Evolutionary conservation across 2,113 vertebrate species (phyloP), one percentile per base, ranked within the genome.

Genomic region (Ranitomeya imitator): DNA sequence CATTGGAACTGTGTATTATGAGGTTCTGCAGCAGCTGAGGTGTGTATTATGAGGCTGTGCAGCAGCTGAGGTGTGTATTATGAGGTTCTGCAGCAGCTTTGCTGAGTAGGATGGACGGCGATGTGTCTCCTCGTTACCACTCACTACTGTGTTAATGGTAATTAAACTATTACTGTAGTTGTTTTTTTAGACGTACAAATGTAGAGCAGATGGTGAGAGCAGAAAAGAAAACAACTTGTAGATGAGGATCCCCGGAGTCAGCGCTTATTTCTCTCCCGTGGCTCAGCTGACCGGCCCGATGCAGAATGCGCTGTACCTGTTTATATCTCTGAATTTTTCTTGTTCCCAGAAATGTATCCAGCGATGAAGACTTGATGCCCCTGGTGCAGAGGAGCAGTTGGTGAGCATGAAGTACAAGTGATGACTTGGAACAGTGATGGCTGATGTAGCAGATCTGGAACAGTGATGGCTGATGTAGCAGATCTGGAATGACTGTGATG

Each of bases 111-210:
- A 89, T 89, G 73, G 82, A 79, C 85, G 73, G 13, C 55, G 4
- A 3, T 21, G 37, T 55, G 55, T 45, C 7, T 61, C 89, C 61
- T n/a, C 52, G 23, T 74, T 65, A 54, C 78, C 69, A 45, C 88
- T 85, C 55, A 74, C 84, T 10, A 79, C 71, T 77, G 16, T 79
- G 78, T 88, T 84, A 84, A 78, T 69, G 87, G 78, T 88, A 88
- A 88, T 88, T 88, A 88, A 88, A 88, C 81, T 85, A 85, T 78
- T 78, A n/a, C n/a, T n/a, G n/a, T n/a, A 89, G 73, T 73, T 16
- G 59, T 84, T 77, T 88, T 85, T 71, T 79, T 16, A 78, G 71
- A 45, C 15, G 12, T 21, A 78, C 51, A 63, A 84, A 67, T 88
- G 81, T 23, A 19, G 81, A 88, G 57, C 87, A 89, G 87, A 89